Percentiles rank a stretch among this genome's conserved stretches.
phyloP scores from a whole-genome alignment of 2,888 invertebrate genomes.

The Pyrrhia umbra region DNA sequence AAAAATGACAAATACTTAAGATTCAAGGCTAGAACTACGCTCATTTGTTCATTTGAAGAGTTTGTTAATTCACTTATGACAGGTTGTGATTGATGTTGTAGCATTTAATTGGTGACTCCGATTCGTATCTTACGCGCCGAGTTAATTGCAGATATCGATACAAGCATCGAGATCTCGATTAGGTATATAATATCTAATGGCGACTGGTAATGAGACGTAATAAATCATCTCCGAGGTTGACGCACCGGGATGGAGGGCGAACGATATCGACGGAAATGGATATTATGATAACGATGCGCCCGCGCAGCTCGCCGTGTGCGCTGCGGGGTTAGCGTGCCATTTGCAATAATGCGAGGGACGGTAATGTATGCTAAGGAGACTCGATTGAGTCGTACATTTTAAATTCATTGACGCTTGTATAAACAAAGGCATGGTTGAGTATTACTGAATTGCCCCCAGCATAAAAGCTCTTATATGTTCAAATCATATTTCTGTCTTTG shows the following conservation, averaged over 20 bases:
- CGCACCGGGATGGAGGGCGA: conserved; percentile 65
- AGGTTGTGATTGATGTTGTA: conserved; percentile 72
- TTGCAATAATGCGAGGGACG: conserved; percentile 60
- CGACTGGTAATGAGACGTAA: conserved; percentile 73
- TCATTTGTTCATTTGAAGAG: conserved; percentile 60
- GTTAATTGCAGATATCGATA: conserved; percentile 61
- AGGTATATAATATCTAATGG: conserved; percentile 71
- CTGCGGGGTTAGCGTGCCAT: conserved; percentile 60
- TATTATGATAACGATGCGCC: conserved; percentile 78
- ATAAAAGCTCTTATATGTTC: conserved; percentile 35
- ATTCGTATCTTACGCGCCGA: conserved; percentile 66
- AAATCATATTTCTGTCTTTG: conserved; percentile 52
- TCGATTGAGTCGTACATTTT: conserved; percentile 62
- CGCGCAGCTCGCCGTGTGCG: conserved; percentile 60
- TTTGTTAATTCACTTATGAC: conserved; percentile 65
- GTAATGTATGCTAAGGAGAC: conserved; percentile 60
- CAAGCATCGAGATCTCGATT: conserved; percentile 67
- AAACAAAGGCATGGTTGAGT: conserved; percentile 61
- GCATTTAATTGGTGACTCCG: conserved; percentile 70
- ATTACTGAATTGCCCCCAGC: conserved; percentile 43
- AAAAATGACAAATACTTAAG: conserved; percentile 58
- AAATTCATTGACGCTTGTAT: conserved; percentile 65
- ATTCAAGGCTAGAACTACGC: conserved; percentile 63
- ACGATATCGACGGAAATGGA: conserved; percentile 79
- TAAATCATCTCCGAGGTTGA: conserved; percentile 76